Evolutionary conservation across 2,113 vertebrate species (phyloP).

Genomic region (Symphodus melops): DNA sequence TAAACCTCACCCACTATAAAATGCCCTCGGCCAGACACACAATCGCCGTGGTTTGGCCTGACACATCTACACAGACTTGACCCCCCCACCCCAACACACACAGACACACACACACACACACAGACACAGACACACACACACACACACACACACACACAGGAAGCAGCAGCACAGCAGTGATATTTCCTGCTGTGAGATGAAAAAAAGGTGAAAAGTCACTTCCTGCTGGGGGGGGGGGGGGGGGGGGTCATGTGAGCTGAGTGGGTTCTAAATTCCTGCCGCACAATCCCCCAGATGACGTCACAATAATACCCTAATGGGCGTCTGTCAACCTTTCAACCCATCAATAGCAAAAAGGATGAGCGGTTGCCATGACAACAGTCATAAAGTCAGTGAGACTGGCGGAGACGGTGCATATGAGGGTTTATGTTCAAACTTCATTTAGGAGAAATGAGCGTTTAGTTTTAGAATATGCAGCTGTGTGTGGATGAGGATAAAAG

Average conservation of each 20-base stretch:
- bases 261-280: constrained; percentile 56
- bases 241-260: constrained; percentile 32
- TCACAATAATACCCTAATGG: constrained; percentile 76
- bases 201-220: constrained; percentile 48
- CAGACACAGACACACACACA: neutral
- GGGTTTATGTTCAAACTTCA: constrained; percentile 36
- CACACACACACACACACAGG: constrained; percentile 2
- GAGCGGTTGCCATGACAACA: constrained; percentile 56
- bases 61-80: constrained; percentile 24
- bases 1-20: constrained; percentile 50
- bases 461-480: neutral
- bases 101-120: neutral
- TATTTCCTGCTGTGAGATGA: constrained; percentile 23
- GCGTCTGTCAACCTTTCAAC: constrained; percentile 63
- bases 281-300: constrained; percentile 53
- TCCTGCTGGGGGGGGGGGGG: constrained; percentile 52
- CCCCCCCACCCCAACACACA: neutral
- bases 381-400: constrained; percentile 39
- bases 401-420: constrained; percentile 1
- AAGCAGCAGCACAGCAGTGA: constrained; percentile 6
- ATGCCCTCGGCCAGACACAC: constrained; percentile 61
- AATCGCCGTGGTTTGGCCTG: constrained; percentile 27
- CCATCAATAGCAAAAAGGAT: constrained; percentile 31
- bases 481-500: no score
- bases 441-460: constrained; percentile 37